Percentiles rank a stretch among this genome's conserved stretches.
These are phyloP conservation scores for Poecilobothrus nobilitatus DNA, from an alignment of 2,888 invertebrate species.

Conservation along the genomic window DNA sequence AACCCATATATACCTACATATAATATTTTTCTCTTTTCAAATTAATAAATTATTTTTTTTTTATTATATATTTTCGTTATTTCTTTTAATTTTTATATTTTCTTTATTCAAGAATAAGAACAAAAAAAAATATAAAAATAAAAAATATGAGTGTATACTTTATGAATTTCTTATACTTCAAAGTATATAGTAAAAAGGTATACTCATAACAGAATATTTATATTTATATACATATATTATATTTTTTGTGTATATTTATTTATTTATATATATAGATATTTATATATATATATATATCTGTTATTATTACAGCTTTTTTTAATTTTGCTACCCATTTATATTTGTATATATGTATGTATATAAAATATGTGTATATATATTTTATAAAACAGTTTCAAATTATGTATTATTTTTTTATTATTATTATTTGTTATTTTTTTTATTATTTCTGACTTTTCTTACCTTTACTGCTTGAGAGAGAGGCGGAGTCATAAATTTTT, in stretches of 20 bases:
- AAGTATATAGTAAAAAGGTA: too few relatives aligned
- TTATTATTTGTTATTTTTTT: slow-evolving; percentile 12
- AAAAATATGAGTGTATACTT: slow-evolving; percentile 1
- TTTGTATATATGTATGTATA: not conserved
- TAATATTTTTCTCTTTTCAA: too few relatives aligned
- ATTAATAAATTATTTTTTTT: too few relatives aligned
- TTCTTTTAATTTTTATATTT: too few relatives aligned
- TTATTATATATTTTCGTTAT: too few relatives aligned
- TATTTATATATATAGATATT: too few relatives aligned
- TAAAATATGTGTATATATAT: too few relatives aligned
- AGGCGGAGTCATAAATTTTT: slow-evolving; percentile 25
- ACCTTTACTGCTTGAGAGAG: slow-evolving; percentile 5
- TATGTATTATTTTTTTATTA: slow-evolving; percentile 17
- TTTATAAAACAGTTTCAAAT: not conserved
- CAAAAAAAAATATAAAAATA: not conserved
- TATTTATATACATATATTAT: not conserved
- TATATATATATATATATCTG: too few relatives aligned
- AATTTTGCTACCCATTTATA: not conserved
- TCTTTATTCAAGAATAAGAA: too few relatives aligned
- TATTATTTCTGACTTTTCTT: slow-evolving; percentile 9
- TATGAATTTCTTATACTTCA: not conserved
- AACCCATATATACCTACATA: too few relatives aligned
- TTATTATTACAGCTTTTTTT: not conserved
- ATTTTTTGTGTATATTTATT: too few relatives aligned
- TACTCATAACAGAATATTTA: not conserved